Conservation (phyloP, 1,140 invertebrate species). For the Pogonognathellus flavescens region DNA sequence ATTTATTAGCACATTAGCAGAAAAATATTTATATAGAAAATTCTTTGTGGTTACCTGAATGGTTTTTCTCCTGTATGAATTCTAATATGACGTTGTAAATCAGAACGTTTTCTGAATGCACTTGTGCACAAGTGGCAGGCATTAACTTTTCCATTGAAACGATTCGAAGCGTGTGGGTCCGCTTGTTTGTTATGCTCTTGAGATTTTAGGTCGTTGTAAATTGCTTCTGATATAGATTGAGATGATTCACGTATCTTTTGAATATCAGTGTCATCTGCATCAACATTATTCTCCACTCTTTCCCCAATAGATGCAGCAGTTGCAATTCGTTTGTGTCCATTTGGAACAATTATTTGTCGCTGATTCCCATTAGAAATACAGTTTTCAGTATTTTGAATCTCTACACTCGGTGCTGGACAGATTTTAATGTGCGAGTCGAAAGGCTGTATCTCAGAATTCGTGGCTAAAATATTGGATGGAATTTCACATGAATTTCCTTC, state of each 20-base stretch:
- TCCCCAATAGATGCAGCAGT: background rate
- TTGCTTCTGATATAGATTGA: constrained; percentile 59
- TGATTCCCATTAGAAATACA: background rate
- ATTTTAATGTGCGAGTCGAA: background rate
- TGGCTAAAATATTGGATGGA: background rate
- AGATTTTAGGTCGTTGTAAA: constrained; percentile 71
- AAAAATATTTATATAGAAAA: too few relatives aligned
- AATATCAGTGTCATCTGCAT: constrained; percentile 57
- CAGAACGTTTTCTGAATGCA: constrained; percentile 73
- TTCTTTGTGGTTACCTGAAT: constrained; percentile 70
- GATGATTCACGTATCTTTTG: constrained; percentile 68
- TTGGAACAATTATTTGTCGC: background rate
- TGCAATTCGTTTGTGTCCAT: background rate
- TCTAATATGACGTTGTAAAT: constrained; percentile 73
- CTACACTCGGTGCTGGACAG: background rate
- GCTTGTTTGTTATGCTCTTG: constrained; percentile 39
- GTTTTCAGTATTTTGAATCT: background rate
- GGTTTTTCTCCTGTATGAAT: constrained; percentile 81
- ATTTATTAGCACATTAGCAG: too few relatives aligned
- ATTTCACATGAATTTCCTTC: background rate
- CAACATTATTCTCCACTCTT: background rate
- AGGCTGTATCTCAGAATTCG: background rate
- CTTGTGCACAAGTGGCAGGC: constrained; percentile 69
- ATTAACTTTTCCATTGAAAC: constrained; percentile 47
- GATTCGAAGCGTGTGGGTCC: background rate